Conservation (phyloP, 2,797 vertebrate genomes). For the Gouania willdenowi region DNA sequence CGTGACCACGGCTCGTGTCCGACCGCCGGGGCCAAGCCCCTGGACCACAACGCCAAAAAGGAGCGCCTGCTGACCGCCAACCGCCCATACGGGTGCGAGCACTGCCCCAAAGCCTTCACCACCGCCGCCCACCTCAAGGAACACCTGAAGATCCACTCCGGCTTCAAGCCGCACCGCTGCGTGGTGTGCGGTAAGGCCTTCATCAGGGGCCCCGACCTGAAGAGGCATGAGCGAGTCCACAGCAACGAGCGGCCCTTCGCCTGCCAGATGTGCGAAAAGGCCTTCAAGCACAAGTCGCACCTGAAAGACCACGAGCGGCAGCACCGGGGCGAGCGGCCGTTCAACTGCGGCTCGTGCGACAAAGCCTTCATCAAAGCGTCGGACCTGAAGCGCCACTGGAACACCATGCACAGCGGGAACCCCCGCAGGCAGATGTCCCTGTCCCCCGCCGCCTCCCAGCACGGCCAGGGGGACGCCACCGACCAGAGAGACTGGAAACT, state of each 20-base stretch:
- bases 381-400: conserved; percentile 95
- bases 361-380: conserved; percentile 99
- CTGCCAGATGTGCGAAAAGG: conserved; percentile 97
- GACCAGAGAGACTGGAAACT: conserved; percentile 90
- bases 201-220: conserved; percentile 93
- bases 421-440: conserved; percentile 87
- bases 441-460: conserved; percentile 85
- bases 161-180: conserved; percentile 96
- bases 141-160: conserved; percentile 97
- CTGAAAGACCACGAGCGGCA: conserved; percentile 97
- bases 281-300: conserved; percentile 99
- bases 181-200: conserved; percentile 97
- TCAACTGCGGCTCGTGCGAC: conserved; percentile 94
- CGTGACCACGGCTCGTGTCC: conserved; percentile 90
- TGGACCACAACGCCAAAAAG: conserved; percentile 88
- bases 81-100: conserved; percentile 92
- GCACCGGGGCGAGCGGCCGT: conserved; percentile 95
- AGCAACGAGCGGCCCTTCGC: conserved; percentile 96
- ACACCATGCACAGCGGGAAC: conserved; percentile 92
- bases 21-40: conserved; percentile 82
- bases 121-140: conserved; percentile 97
- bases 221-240: conserved; percentile 95
- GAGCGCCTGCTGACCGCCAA: conserved; percentile 95
- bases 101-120: conserved; percentile 97
- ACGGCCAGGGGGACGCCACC: conserved; percentile 68